Base-by-base conservation (phyloP, 2,113 vertebrate species). In the Plectropomus leopardus region DNA sequence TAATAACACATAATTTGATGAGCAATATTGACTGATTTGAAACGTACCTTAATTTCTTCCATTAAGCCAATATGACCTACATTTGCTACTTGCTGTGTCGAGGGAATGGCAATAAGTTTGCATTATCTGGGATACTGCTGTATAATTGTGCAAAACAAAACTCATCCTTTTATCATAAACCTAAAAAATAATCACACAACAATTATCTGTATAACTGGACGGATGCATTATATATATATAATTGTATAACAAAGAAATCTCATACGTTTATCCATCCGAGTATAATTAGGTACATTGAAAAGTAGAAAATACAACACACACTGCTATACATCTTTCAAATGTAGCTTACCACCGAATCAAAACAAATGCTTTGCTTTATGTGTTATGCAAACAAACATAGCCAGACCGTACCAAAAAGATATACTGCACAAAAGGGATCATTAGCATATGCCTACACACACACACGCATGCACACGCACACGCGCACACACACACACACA, bases 111-210 rank as follows among this genome's bases (percentile, higher is more conserved):
- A 40, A 54, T 78, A 15, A 50, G 51, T 60, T 58, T 36, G 9
- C 16, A 1, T 51, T 21, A 55, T 76, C 16, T 67, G 47, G 21
- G 36, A 74, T 28, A 58, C 32, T 44, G 8, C 70, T 57, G 24
- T 72, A 68, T 68, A 90, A 90, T 85, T 92, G 91, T 94, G 94
- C 89, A 93, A 93, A 94, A 93, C 89, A 86, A 89, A 90, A 89
- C n/a, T 75, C 26, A 76, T 48, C 45, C n/a, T 59, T 68, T 67
- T 30, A 51, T 51, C 28, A 63, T 54, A 21, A 78, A 66, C 10
- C 58, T 55, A 73, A 67, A 77, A 55, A 76, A 36, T 15, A 2
- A 78, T 66, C 48, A 50, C 24, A 83, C 26, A 61, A 81, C 17
- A 63, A 70, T 77, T 73, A 57, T 66, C 15, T 69, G 66, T 60